Evolutionary conservation across 2,113 vertebrate species (phyloP).

Genomic region (Odontophorus gujanensis): DNA sequence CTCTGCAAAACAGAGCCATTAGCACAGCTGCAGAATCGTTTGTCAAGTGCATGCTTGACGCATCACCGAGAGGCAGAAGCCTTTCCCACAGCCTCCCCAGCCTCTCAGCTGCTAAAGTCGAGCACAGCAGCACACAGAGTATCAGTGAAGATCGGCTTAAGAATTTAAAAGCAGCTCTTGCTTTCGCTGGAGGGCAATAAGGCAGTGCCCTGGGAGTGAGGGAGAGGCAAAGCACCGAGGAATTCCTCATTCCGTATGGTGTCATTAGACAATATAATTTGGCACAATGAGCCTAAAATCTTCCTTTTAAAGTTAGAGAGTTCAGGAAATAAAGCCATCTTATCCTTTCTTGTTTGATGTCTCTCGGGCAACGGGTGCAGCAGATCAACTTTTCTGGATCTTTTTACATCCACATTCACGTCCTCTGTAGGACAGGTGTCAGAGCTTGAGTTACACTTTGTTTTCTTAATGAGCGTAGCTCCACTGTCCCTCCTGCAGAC

Average conservation of each 20-base stretch:
- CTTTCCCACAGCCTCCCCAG: slow-evolving; percentile 1
- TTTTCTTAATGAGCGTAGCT: background rate
- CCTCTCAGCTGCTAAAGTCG: background rate
- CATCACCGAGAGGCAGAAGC: background rate
- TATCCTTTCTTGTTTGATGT: fast-evolving
- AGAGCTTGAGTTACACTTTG: background rate
- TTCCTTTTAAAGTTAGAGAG: background rate
- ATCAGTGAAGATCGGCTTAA: background rate
- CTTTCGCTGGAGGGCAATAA: background rate
- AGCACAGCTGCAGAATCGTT: background rate
- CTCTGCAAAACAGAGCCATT: background rate
- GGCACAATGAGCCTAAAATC: background rate
- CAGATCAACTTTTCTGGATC: background rate
- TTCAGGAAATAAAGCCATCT: background rate
- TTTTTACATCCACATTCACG: background rate
- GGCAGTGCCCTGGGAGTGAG: fast-evolving
- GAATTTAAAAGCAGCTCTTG: background rate
- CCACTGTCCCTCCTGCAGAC: background rate
- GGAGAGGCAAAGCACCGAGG: background rate
- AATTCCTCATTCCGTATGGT: background rate
- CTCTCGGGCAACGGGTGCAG: background rate
- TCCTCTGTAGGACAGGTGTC: background rate
- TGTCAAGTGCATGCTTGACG: background rate
- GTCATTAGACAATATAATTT: background rate
- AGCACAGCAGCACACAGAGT: background rate